These are phyloP conservation scores for Phenganax marumi DNA, from an alignment of 92 coral and sea anemone species.

Conservation along the genomic window DNA sequence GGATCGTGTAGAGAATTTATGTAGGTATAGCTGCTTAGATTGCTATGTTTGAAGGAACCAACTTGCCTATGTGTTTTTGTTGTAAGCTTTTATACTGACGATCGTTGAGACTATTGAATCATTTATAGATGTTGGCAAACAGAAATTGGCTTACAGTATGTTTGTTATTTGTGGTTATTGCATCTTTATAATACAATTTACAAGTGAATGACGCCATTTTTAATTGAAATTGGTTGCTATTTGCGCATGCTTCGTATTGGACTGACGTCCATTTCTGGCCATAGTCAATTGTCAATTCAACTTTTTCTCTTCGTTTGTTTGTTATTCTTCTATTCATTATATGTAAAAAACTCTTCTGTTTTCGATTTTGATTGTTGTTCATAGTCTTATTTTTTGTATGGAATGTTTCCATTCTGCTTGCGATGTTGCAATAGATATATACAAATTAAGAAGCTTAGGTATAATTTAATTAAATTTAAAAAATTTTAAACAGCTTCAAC, in stretches of 20 bases:
- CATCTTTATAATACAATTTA: background rate
- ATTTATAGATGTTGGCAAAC: constrained; percentile 1
- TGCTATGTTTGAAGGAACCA: background rate
- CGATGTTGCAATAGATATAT: too few species aligned
- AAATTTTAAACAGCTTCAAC: too few species aligned
- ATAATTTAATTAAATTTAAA: too few species aligned
- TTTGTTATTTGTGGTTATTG: background rate
- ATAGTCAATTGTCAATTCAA: too few species aligned
- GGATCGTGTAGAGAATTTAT: background rate
- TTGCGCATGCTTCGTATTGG: background rate
- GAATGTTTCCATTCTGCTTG: too few species aligned
- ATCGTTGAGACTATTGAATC: background rate
- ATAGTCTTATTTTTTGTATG: too few species aligned
- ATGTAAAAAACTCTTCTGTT: too few species aligned
- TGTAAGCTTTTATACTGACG: background rate
- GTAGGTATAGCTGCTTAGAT: background rate
- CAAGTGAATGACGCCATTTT: background rate
- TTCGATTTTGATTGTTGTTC: too few species aligned
- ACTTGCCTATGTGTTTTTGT: background rate
- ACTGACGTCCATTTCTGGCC: constrained; percentile 1
- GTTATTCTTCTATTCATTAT: too few species aligned
- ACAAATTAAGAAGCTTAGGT: too few species aligned
- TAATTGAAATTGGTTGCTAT: background rate
- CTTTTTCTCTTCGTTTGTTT: too few species aligned
- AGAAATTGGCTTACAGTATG: background rate